phyloP scores from a whole-genome alignment of 2,797 vertebrate species.

The Anguilla pacifica region DNA sequence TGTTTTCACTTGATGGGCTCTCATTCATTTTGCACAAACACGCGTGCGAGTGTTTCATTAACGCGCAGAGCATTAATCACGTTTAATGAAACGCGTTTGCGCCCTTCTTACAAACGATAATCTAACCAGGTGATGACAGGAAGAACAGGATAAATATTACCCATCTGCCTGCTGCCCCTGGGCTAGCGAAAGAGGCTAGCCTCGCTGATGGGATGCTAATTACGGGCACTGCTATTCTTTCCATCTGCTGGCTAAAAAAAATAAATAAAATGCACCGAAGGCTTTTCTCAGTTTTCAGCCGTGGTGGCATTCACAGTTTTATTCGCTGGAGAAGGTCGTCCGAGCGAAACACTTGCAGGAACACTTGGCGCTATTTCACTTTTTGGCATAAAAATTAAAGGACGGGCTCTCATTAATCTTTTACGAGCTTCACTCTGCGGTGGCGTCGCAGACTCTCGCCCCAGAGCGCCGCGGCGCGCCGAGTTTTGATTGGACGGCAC shows the following conservation, averaged over 20 bases:
- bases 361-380: not conserved
- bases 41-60: constrained; percentile 75
- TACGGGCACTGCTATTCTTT: not conserved
- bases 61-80: constrained; percentile 76
- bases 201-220: not conserved
- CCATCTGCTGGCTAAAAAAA: not conserved
- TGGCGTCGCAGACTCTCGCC: not conserved
- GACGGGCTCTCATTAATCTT: not conserved
- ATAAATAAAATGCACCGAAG: not conserved
- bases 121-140: constrained; percentile 50
- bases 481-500: not conserved
- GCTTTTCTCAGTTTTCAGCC: not conserved
- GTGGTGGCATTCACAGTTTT: not conserved
- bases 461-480: not conserved
- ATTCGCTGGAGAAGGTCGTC: not conserved
- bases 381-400: not conserved
- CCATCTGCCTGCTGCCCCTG: not conserved
- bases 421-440: not conserved
- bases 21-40: constrained; percentile 72
- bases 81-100: constrained; percentile 59
- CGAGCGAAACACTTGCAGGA: not conserved
- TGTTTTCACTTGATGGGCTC: constrained; percentile 57
- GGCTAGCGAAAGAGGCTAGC: not conserved
- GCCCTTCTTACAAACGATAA: constrained; percentile 62
- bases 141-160: constrained; percentile 48